These are phyloP conservation scores for Drosophila tristis DNA, from an alignment of 1,140 invertebrate species.

Conservation along the genomic window DNA sequence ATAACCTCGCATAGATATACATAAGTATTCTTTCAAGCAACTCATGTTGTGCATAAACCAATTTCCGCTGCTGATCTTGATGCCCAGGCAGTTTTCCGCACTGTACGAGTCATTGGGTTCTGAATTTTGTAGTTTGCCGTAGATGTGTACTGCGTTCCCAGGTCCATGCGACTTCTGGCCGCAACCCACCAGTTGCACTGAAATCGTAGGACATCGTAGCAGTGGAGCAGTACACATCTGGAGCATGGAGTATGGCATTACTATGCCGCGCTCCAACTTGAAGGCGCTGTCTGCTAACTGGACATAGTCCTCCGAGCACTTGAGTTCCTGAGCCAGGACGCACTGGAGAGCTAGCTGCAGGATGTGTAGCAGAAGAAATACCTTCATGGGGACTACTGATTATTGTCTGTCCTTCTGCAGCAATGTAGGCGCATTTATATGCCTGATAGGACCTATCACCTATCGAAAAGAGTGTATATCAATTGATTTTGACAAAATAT, in stretches of 20 bases:
- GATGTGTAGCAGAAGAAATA: neutral
- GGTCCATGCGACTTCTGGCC: slow-evolving; percentile 1
- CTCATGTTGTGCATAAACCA: slow-evolving; percentile 16
- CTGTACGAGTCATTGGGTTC: slow-evolving; percentile 4
- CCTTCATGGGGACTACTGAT: neutral
- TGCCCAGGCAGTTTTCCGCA: slow-evolving; percentile 20
- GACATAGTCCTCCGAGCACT: neutral
- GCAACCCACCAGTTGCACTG: slow-evolving; percentile 13
- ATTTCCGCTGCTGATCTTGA: slow-evolving; percentile 7
- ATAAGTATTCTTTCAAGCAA: slow-evolving; percentile 4
- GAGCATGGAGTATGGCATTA: neutral
- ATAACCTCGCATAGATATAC: neutral
- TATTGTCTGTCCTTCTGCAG: neutral
- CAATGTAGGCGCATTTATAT: neutral
- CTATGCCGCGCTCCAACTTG: neutral
- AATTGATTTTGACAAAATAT: neutral
- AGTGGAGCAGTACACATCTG: too few species aligned
- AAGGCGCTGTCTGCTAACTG: neutral
- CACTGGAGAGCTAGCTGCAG: neutral
- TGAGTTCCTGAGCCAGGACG: neutral
- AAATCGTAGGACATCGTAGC: neutral
- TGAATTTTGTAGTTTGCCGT: slow-evolving; percentile 10
- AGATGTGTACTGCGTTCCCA: neutral
- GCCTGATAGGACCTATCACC: slow-evolving; percentile 8
- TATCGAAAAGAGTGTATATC: neutral